Evolutionary conservation across 2,797 vertebrate genomes (phyloP).

Genomic region (Semotilus atromaculatus): DNA sequence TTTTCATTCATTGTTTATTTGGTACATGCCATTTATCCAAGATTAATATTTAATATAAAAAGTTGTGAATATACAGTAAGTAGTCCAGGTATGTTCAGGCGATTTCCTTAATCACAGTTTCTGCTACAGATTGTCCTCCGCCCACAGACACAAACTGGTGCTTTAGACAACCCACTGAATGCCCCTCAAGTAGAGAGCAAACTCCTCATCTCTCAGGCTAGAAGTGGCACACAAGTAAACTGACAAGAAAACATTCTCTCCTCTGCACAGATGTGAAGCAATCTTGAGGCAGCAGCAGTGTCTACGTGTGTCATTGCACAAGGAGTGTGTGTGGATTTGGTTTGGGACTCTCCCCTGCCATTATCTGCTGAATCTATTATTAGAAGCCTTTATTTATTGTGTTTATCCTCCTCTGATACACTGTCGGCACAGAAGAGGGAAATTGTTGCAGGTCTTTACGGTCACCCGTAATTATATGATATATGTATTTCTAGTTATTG

Average conservation of each 20-base stretch:
- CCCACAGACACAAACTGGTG: slow-evolving; percentile 19
- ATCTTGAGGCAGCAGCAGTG: slow-evolving; percentile 30
- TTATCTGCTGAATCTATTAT: slow-evolving; percentile 61
- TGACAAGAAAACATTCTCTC: neutral
- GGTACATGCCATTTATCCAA: neutral
- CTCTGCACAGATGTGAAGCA: neutral
- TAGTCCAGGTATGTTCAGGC: neutral
- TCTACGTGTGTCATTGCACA: neutral
- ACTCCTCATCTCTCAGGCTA: slow-evolving; percentile 17
- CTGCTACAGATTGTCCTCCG: slow-evolving; percentile 3
- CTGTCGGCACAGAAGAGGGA: slow-evolving; percentile 43
- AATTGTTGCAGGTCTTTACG: slow-evolving; percentile 54
- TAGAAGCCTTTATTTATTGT: slow-evolving; percentile 64
- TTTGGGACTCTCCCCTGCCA: slow-evolving; percentile 53
- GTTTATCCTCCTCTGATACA: slow-evolving; percentile 26
- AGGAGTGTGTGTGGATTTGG: slow-evolving; percentile 31
- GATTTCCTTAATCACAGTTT: slow-evolving; percentile 2
- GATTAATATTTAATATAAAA: slow-evolving; percentile 1
- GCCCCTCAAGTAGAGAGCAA: slow-evolving; percentile 15
- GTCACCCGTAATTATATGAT: slow-evolving; percentile 59
- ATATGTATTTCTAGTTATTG: slow-evolving; percentile 32
- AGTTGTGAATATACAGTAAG: neutral
- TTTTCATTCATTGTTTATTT: neutral
- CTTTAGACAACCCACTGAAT: slow-evolving; percentile 31
- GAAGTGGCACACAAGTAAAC: slow-evolving; percentile 17